Conservation (phyloP, 2,113 vertebrate species). For the Thamnophis sirtalis region DNA sequence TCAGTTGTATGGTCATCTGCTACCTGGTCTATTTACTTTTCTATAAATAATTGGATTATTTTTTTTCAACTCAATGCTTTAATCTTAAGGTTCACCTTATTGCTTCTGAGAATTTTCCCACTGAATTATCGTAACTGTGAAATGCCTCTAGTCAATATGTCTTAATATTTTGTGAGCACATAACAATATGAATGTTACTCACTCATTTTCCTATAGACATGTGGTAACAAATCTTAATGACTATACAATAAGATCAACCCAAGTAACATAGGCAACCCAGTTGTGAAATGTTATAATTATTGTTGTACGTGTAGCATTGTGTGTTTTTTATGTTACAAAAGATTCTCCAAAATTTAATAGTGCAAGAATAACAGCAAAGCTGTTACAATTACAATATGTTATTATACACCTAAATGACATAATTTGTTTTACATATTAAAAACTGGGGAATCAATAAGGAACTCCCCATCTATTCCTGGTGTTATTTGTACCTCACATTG, state of each 20-base stretch:
- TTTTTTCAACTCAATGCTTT: not conserved
- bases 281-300: not conserved
- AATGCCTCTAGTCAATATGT: not conserved
- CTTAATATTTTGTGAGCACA: not conserved
- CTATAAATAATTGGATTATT: not conserved
- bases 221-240: not conserved
- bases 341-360: not conserved
- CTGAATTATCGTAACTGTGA: not conserved
- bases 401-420: not conserved
- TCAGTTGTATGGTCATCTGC: not conserved
- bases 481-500: not conserved
- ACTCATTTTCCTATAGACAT: not conserved
- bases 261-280: not conserved
- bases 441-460: not conserved
- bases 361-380: not conserved
- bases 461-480: not conserved
- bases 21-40: not conserved
- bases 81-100: not conserved
- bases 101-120: not conserved
- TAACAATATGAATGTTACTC: not conserved
- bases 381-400: not conserved
- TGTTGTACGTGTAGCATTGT: not conserved
- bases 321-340: not conserved
- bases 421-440: not conserved
- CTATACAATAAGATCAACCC: not conserved